phyloP scores from a whole-genome alignment of 1,140 invertebrate species.

The Dendrolimus punctatus region DNA sequence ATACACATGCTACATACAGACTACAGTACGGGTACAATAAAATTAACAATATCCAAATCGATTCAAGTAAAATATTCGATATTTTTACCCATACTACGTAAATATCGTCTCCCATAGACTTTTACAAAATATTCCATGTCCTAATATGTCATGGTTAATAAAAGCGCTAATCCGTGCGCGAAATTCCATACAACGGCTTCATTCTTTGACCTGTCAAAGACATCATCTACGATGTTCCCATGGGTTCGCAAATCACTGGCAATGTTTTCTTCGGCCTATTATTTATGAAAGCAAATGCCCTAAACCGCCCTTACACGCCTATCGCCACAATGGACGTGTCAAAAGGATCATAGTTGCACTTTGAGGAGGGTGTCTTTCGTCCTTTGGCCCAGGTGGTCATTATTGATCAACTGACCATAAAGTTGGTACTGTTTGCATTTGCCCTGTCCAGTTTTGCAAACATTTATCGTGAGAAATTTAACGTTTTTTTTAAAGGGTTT shows the following conservation, averaged over 20 bases:
- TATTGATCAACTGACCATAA: slow-evolving; percentile 61
- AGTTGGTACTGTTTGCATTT: slow-evolving; percentile 39
- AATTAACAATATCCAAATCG: too few relatives aligned
- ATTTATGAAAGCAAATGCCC: slow-evolving; percentile 39
- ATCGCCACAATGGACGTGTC: slow-evolving; percentile 40
- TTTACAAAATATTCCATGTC: slow-evolving; percentile 26
- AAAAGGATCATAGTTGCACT: slow-evolving; percentile 39
- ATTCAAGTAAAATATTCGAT: too few relatives aligned
- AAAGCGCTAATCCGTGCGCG: slow-evolving; percentile 10
- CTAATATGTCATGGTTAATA: slow-evolving; percentile 14
- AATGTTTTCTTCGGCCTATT: slow-evolving; percentile 58
- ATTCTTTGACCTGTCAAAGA: slow-evolving; percentile 55
- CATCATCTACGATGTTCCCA: slow-evolving; percentile 45
- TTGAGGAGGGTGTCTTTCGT: slow-evolving; percentile 54
- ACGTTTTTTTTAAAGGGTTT: slow-evolving; percentile 8
- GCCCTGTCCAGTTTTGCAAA: slow-evolving; percentile 32
- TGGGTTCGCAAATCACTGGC: slow-evolving; percentile 48
- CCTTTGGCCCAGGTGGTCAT: slow-evolving; percentile 49
- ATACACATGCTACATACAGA: too few relatives aligned
- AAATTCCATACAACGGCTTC: slow-evolving; percentile 40
- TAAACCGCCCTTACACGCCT: slow-evolving; percentile 31
- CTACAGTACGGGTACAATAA: too few relatives aligned
- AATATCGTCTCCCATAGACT: slow-evolving; percentile 3
- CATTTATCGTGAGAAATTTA: slow-evolving; percentile 37
- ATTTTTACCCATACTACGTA: too few relatives aligned